These are phyloP conservation scores for Pteruthius melanotis DNA, from an alignment of 2,113 vertebrate genomes.

Conservation along the genomic window DNA sequence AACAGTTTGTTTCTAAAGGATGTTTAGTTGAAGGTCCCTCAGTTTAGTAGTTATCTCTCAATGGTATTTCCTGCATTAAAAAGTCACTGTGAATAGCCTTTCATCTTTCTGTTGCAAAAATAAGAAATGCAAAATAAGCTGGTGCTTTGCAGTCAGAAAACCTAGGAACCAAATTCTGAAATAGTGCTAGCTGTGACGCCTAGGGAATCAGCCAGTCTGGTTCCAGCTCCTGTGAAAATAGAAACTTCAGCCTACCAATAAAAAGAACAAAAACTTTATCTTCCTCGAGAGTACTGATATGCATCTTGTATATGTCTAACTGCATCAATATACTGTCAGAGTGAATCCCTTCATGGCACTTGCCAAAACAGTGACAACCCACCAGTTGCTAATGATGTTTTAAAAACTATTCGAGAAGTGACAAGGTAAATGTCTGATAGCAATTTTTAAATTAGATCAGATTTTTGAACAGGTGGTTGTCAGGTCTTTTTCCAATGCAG, in stretches of 20 bases:
- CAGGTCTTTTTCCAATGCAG: background rate
- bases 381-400: background rate
- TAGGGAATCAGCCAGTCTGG: background rate
- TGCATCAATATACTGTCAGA: background rate
- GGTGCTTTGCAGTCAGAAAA: background rate
- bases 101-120: background rate
- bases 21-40: background rate
- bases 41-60: background rate
- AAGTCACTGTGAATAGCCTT: background rate
- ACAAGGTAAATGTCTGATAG: background rate
- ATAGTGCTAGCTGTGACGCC: background rate
- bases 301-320: background rate
- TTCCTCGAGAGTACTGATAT: background rate
- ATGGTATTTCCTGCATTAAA: background rate
- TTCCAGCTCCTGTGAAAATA: background rate
- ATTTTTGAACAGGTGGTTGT: background rate
- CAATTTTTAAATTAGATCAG: background rate
- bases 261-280: background rate
- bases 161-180: background rate
- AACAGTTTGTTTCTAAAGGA: background rate
- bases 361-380: background rate
- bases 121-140: background rate
- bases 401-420: background rate
- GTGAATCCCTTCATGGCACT: background rate
- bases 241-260: background rate